phyloP scores from a whole-genome alignment of 2,888 invertebrate genomes.

The Gastrophysa polygoni region DNA sequence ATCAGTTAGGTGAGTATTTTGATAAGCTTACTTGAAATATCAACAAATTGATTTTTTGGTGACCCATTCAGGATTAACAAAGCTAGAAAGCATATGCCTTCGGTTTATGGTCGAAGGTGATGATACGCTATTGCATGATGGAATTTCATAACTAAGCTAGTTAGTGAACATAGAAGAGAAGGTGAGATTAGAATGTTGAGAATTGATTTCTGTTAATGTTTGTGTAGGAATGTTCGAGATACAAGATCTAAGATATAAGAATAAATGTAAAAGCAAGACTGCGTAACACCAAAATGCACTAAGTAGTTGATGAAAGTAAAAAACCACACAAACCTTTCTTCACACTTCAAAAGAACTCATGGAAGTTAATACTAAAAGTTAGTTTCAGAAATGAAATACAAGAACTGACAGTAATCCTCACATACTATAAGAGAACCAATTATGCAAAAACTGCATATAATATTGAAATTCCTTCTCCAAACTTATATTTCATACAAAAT shows the following conservation, averaged over 20 bases:
- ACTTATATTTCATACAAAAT: too few species aligned
- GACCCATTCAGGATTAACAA: not conserved
- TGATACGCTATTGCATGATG: not conserved
- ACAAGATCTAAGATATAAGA: not conserved
- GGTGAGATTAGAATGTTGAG: not conserved
- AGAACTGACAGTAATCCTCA: not conserved
- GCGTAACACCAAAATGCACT: not conserved
- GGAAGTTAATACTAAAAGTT: not conserved
- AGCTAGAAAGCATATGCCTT: not conserved
- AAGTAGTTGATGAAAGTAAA: not conserved
- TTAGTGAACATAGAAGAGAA: not conserved
- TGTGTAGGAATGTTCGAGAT: not conserved
- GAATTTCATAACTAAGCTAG: not conserved
- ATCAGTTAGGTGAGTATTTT: too few species aligned
- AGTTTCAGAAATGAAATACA: not conserved
- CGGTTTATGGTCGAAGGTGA: too few species aligned
- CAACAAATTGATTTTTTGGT: too few species aligned
- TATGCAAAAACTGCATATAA: too few species aligned
- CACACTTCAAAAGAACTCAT: not conserved
- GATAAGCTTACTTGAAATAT: too few species aligned
- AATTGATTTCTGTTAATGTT: not conserved
- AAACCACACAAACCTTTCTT: not conserved
- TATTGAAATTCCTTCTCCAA: too few species aligned
- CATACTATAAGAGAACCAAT: too few species aligned
- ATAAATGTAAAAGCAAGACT: not conserved